A percentile compares a stretch with the other conserved stretches of the same genome.
These are phyloP conservation scores for Cydia amplana DNA, from an alignment of 1,140 invertebrate species.

Conservation along the genomic window DNA sequence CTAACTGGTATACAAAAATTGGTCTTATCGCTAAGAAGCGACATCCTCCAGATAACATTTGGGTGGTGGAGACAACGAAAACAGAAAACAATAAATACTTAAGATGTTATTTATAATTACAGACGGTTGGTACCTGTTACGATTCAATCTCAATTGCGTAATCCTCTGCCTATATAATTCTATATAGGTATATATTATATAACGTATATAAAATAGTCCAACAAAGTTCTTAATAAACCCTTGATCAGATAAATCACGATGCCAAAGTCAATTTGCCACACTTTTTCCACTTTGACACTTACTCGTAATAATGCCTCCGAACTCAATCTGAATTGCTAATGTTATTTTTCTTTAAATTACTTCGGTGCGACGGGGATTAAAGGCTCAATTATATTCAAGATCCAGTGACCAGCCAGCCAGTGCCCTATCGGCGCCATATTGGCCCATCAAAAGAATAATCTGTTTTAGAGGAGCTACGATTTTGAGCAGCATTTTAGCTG, in stretches of 20 bases:
- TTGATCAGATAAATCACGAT: conserved; percentile 59
- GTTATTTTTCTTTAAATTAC: conserved; percentile 78
- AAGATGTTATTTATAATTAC: too few relatives aligned
- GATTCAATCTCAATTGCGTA: too few relatives aligned
- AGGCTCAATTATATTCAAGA: conserved; percentile 64
- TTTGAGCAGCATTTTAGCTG: neutral
- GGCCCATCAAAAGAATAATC: conserved; percentile 26
- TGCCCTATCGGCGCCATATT: conserved; percentile 50
- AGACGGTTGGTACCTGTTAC: too few relatives aligned
- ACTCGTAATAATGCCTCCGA: conserved; percentile 61
- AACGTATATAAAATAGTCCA: neutral
- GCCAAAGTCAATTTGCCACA: conserved; percentile 66
- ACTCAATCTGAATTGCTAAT: conserved; percentile 75
- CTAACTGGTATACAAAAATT: too few relatives aligned
- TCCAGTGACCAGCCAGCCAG: too few relatives aligned
- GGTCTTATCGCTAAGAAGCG: too few relatives aligned
- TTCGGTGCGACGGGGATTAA: conserved; percentile 57
- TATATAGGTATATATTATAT: too few relatives aligned
- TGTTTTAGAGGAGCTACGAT: neutral
- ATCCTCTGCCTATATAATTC: too few relatives aligned
- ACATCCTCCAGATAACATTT: too few relatives aligned
- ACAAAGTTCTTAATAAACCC: neutral
- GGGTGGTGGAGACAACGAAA: too few relatives aligned
- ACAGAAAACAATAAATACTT: too few relatives aligned
- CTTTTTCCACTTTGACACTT: conserved; percentile 67